These are phyloP conservation scores for Alauda arvensis DNA, from an alignment of 2,797 vertebrate species.

Conservation along the genomic window DNA sequence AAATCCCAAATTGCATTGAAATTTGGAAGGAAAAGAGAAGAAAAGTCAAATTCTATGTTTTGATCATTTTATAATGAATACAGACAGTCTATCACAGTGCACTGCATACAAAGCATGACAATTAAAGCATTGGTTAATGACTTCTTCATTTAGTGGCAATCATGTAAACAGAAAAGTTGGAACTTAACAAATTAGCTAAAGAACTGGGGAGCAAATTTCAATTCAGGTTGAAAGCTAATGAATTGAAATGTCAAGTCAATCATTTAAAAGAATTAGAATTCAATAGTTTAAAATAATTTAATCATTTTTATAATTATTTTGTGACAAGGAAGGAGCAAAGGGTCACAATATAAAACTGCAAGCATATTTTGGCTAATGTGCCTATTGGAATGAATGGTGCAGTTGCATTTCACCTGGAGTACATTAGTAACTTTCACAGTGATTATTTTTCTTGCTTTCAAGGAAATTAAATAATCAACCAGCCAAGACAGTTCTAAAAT, in stretches of 20 bases:
- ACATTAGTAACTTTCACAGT: slow-evolving; percentile 51
- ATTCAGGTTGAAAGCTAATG: slow-evolving; percentile 36
- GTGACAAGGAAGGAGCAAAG: neutral
- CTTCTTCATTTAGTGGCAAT: slow-evolving; percentile 36
- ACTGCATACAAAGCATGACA: slow-evolving; percentile 12
- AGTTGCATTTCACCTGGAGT: slow-evolving; percentile 47
- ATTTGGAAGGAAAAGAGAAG: neutral
- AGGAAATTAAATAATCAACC: slow-evolving; percentile 60
- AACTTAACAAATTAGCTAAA: slow-evolving; percentile 41
- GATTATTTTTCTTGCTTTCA: slow-evolving; percentile 65
- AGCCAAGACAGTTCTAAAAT: slow-evolving; percentile 49
- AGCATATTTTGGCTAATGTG: slow-evolving; percentile 14
- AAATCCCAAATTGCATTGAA: slow-evolving; percentile 22
- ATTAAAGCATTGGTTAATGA: slow-evolving; percentile 48
- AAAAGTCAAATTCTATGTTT: neutral
- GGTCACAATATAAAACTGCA: slow-evolving; percentile 6
- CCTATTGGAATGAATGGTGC: slow-evolving; percentile 21
- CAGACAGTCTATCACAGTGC: neutral
- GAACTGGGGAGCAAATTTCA: slow-evolving; percentile 36
- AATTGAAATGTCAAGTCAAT: slow-evolving; percentile 49
- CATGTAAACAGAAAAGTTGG: slow-evolving; percentile 39
- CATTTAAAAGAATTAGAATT: slow-evolving; percentile 36
- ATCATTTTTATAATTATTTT: slow-evolving; percentile 51
- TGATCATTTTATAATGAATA: neutral
- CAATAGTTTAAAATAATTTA: slow-evolving; percentile 39